phyloP scores from a whole-genome alignment of 2,797 vertebrate genomes.

The Dallia pectoralis region DNA sequence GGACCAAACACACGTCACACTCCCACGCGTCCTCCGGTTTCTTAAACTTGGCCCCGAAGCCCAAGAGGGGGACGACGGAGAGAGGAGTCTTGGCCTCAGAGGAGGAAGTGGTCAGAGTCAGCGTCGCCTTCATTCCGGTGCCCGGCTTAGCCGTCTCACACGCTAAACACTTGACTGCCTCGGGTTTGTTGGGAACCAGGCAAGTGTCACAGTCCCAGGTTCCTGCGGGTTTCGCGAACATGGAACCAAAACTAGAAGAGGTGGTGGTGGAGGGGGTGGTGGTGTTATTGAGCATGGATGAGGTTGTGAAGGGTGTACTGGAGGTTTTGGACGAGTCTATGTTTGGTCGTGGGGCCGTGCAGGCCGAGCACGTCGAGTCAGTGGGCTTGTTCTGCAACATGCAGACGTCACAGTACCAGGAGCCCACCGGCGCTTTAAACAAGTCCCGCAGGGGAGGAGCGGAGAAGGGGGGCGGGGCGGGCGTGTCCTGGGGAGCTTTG shows the following conservation, averaged over 20 bases:
- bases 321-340: constrained; percentile 56
- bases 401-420: constrained; percentile 81
- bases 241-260: constrained; percentile 48
- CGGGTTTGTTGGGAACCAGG: constrained; percentile 90
- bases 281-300: constrained; percentile 36
- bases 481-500: constrained; percentile 42
- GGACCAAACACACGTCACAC: constrained; percentile 83
- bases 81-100: constrained; percentile 68
- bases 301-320: constrained; percentile 61
- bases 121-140: constrained; percentile 84
- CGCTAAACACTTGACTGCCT: constrained; percentile 90
- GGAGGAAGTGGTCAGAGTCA: constrained; percentile 76
- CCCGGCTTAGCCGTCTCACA: constrained; percentile 95
- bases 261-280: constrained; percentile 25
- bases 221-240: constrained; percentile 79
- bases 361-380: constrained; percentile 82
- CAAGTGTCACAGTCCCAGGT: constrained; percentile 97
- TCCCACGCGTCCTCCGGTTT: constrained; percentile 90
- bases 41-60: constrained; percentile 91
- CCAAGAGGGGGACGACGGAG: constrained; percentile 62
- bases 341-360: constrained; percentile 70
- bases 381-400: constrained; percentile 79
- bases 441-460: constrained; percentile 70
- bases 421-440: constrained; percentile 74
- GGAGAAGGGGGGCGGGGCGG: constrained; percentile 39